Base-by-base conservation (phyloP, 2,888 invertebrate species). In the Petrophora chlorosata region DNA sequence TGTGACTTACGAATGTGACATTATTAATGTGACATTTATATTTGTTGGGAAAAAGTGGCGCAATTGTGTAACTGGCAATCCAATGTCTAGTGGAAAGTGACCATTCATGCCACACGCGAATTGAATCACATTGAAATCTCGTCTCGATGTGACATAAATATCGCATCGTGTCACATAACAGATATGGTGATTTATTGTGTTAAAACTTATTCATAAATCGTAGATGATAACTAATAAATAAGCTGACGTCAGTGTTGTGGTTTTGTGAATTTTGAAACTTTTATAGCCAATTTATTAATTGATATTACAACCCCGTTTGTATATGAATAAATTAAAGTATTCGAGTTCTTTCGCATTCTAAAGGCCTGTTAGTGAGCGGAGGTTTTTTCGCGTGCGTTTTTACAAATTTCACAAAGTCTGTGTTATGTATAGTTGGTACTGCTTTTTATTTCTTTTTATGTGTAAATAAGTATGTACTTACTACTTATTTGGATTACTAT, bases 21-120 rank as follows among this genome's bases (percentile, higher is more conserved):
- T 34, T 13, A 12, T 15, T 17, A 35, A 32, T 42, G 10, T 29
- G 43, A 16, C 14, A 3, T 49, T 38, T 47, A 49, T 51, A 47
- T 47, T 46, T 26, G 39, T 35, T 13, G 16, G 5, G 28, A 28
- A 55, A 51, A 47, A 49, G 44, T 56, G 48, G 53, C 40, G 43
- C 48, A 52, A 47, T 48, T 52, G 48, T 40, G 22, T 48, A 49
- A 46, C 51, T 38, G 28, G 25, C 10, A 8, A n/a, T 26, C 10
- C 29, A 29, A 33, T 36, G 28, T 40, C 13, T 19, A 33, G 36
- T 43, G 46, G 45, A 55, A 53, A 55, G 45, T 53, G 36, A 45
- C 47, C 48, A 46, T 52, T 38, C 36, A 28, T 44, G 30, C 39
- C 23, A 40, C 14, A 22, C 32, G 12, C 12, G 12, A 34, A 26